Base-by-base conservation (phyloP, 1,140 invertebrate species). In the Tetranychus urticae region DNA sequence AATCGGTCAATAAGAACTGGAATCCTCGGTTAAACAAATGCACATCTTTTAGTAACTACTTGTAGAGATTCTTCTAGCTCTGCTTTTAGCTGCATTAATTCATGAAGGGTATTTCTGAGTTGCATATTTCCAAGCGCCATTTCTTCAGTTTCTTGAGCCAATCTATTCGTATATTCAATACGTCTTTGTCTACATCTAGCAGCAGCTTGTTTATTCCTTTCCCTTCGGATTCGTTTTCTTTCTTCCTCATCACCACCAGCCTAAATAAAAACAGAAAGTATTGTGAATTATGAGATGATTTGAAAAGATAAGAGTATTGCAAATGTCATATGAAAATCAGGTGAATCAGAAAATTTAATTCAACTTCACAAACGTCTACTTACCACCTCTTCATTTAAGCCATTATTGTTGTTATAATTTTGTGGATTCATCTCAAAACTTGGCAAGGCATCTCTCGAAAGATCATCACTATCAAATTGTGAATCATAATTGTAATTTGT, bases 181-280 rank as follows among this genome's bases (percentile, higher is more conserved):
- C 92, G 79, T 67, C 91, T 79, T 70, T 96, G 93, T 65, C 92
- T 80, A 72, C 92, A 97, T 65, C 91, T 80, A 0, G 92, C 92
- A 56, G 92, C 92, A 55, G 92, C 92, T 74, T 88, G 79, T 74
- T 97, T 97, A 71, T 97, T 97, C 60, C 92, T 76, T 70, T 96
- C 90, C 42, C 91, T 74, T 31, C 92, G 78, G 13, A 93, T 72
- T 68, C 82, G 79, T 42, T 89, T 75, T 36, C 88, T 77, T 68
- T 91, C 85, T 70, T 91, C 86, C 71, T 97, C 92, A 72, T 94
- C 90, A 1, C 86, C 39, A 42, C 85, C 5, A 42, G 1, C 10
- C 39, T 42, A 42, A 42, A 42, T 42, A 42, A 6, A 10, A 6
- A 42, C 23, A 23, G 10, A 42, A 6, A 42, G 5, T 6, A 10